Evolutionary conservation across 2,888 invertebrate genomes (phyloP).

Genomic region (Biston stratarius): DNA sequence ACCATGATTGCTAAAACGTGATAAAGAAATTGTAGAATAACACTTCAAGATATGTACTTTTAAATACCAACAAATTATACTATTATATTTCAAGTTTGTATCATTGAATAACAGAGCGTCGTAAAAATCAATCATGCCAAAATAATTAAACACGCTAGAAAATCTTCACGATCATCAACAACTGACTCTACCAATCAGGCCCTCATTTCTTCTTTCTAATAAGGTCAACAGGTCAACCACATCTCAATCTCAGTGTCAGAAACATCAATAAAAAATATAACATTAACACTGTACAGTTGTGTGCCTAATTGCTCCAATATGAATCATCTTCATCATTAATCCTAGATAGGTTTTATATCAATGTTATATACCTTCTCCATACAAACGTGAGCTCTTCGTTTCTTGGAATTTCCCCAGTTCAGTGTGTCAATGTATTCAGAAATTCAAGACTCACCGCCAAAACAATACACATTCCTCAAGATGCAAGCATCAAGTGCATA

Average conservation of each 20-base stretch:
- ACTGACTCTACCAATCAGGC: slow-evolving; percentile 6
- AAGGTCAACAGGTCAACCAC: slow-evolving; percentile 19
- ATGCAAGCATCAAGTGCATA: slow-evolving; percentile 55
- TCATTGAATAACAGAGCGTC: slow-evolving; percentile 1
- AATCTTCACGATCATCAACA: slow-evolving; percentile 10
- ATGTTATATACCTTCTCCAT: not conserved
- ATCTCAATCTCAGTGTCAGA: slow-evolving; percentile 14
- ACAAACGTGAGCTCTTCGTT: not conserved
- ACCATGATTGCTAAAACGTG: not conserved
- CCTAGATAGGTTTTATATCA: not conserved
- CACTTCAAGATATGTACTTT: not conserved
- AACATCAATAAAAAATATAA: slow-evolving; percentile 14
- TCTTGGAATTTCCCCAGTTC: slow-evolving; percentile 19
- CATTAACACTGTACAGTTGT: slow-evolving; percentile 7
- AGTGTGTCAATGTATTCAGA: slow-evolving; percentile 33
- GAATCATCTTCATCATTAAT: slow-evolving; percentile 11
- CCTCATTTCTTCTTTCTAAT: slow-evolving; percentile 9
- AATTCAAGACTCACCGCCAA: slow-evolving; percentile 26
- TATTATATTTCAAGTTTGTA: not conserved
- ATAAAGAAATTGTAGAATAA: not conserved
- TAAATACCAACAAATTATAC: not conserved
- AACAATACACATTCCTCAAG: slow-evolving; percentile 36
- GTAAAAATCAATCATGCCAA: slow-evolving; percentile 13
- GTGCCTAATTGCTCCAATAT: slow-evolving; percentile 9
- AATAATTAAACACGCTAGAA: slow-evolving; percentile 29